These are phyloP conservation scores for Arizona elegans DNA, from an alignment of 2,113 vertebrate species.

Conservation along the genomic window DNA sequence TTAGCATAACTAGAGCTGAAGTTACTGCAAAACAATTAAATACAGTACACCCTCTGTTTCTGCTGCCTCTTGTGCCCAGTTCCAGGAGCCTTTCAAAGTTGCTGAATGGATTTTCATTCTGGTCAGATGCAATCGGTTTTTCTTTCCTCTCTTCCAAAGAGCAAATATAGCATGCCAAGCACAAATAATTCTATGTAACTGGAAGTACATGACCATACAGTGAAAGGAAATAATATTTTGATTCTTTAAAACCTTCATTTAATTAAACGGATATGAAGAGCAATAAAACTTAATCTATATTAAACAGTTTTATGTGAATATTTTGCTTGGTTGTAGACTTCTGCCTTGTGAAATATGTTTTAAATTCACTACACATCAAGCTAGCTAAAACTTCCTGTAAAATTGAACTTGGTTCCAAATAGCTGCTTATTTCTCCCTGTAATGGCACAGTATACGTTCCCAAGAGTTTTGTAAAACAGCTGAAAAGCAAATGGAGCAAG, in stretches of 20 bases:
- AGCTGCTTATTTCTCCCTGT: slow-evolving; percentile 41
- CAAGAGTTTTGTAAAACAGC: slow-evolving; percentile 55
- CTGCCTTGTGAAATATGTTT: slow-evolving; percentile 27
- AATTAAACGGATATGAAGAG: neutral
- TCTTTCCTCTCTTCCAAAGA: neutral
- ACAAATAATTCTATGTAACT: neutral
- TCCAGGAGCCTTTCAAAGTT: slow-evolving; percentile 4
- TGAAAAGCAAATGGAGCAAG: slow-evolving; percentile 63
- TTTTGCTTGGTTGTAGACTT: slow-evolving; percentile 29
- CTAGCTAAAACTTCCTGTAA: slow-evolving; percentile 45
- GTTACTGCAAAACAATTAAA: neutral
- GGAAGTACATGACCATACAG: neutral
- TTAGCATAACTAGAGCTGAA: slow-evolving; percentile 17
- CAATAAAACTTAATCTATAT: neutral
- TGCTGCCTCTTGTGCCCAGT: neutral
- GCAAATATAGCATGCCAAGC: neutral
- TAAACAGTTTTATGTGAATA: neutral
- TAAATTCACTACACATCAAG: slow-evolving; percentile 31
- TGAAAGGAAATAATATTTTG: slow-evolving; percentile 1
- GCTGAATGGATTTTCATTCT: slow-evolving; percentile 18
- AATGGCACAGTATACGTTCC: slow-evolving; percentile 53
- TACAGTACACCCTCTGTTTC: neutral
- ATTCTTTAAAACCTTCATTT: slow-evolving; percentile 11
- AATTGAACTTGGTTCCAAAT: slow-evolving; percentile 44
- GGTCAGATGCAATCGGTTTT: slow-evolving; percentile 15